Evolutionary conservation across 1,140 invertebrate species (phyloP).

Genomic region (Ganaspis sp.): DNA sequence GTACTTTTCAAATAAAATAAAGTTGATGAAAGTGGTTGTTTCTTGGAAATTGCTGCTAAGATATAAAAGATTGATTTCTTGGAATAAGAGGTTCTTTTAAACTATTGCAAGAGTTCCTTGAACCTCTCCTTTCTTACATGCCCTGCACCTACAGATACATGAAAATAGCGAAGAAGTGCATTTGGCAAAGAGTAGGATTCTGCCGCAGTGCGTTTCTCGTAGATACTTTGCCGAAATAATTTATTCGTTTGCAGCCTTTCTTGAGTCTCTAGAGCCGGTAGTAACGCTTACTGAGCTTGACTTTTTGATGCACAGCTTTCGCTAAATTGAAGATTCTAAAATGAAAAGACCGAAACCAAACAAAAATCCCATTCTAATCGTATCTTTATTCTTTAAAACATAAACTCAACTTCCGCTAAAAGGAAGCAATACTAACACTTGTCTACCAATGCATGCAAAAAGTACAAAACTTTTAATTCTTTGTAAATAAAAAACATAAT

Average conservation of each 20-base stretch:
- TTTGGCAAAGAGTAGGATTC: slow-evolving; percentile 63
- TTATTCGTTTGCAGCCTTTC: slow-evolving; percentile 54
- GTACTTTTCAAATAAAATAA: too few species aligned
- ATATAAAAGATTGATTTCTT: neutral
- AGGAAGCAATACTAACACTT: too few species aligned
- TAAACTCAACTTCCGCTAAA: too few species aligned
- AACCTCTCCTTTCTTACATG: neutral
- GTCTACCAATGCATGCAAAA: too few species aligned
- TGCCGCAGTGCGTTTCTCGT: slow-evolving; percentile 66
- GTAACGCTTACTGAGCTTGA: slow-evolving; percentile 32
- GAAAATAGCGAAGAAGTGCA: slow-evolving; percentile 45
- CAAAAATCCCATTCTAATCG: neutral
- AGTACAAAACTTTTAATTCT: too few species aligned
- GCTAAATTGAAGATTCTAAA: neutral
- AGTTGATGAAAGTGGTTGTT: too few species aligned
- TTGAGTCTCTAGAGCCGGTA: slow-evolving; percentile 24
- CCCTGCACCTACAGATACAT: slow-evolving; percentile 10
- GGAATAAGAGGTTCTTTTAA: neutral
- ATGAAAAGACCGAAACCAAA: neutral
- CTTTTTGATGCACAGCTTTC: slow-evolving; percentile 11
- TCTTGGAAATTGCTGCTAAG: neutral
- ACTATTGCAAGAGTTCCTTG: neutral
- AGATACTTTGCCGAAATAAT: slow-evolving; percentile 62
- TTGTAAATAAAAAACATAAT: too few species aligned
- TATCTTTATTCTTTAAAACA: too few species aligned